phyloP scores from a whole-genome alignment of 2,888 invertebrate species.

The Spisula solida region DNA sequence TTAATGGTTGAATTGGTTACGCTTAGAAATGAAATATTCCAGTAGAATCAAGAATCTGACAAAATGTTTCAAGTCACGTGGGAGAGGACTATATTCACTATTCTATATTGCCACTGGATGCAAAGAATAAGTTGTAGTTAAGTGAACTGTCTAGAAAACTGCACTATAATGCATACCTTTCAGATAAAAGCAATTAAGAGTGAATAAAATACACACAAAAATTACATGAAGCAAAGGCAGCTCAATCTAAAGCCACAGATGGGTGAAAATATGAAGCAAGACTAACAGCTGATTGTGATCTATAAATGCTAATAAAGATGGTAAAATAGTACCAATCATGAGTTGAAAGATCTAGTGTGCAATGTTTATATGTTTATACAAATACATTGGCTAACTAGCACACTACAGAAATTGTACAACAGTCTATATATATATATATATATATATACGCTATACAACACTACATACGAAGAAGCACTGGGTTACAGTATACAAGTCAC shows the following conservation, averaged over 20 bases:
- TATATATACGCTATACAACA: neutral
- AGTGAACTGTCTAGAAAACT: too few species aligned
- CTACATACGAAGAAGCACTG: slow-evolving; percentile 5
- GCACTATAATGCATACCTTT: too few species aligned
- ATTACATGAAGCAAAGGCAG: neutral
- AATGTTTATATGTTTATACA: neutral
- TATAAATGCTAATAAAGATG: neutral
- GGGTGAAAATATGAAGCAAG: neutral
- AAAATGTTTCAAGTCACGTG: too few species aligned
- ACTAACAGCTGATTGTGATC: neutral
- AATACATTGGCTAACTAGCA: neutral
- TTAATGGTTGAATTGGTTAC: too few species aligned
- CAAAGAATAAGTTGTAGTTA: too few species aligned
- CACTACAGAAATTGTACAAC: neutral
- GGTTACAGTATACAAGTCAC: slow-evolving; percentile 37
- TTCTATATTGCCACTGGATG: too few species aligned
- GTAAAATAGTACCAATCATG: neutral
- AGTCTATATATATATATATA: too few species aligned
- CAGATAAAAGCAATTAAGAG: neutral
- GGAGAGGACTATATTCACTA: too few species aligned
- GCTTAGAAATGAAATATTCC: too few species aligned
- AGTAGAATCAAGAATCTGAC: too few species aligned
- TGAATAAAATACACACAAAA: neutral
- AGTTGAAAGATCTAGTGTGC: neutral
- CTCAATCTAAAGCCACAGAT: neutral